Base-by-base conservation (phyloP, 2,888 invertebrate genomes). In the Sinodicranocentrus sp. region DNA sequence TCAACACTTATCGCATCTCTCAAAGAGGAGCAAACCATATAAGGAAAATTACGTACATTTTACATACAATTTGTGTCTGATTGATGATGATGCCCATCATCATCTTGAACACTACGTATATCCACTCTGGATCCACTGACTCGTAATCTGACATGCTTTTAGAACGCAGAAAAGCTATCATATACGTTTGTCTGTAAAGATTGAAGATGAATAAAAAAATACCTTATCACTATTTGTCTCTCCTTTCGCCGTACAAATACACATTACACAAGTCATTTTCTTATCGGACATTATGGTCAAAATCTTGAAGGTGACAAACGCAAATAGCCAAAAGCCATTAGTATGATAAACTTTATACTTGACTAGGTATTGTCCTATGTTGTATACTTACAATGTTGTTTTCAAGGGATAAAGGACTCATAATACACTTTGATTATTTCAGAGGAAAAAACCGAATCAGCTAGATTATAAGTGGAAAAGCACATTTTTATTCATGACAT, bases 251-350 rank as follows among this genome's bases (percentile, higher is more conserved):
- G 17, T 23, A 26, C 21, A 61, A 61, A 39, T 43, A 65, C 39
- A 78, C 70, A 78, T 70, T 68, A 59, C 70, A 78, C 78, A 59
- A 78, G 68, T 78, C 72, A 71, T 79, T 80, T 67, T 48, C 21
- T 80, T 72, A 80, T 80, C 80, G 80, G 80, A 72, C 80, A 72
- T 72, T 72, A 72, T 72, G 67, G 72, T 72, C 80, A 72, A 72
- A 72, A 80, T 80, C 80, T 80, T 80, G 80, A 80, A 80, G 80
- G 84, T 84, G 84, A 84, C 84, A 84, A 84, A 84, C 80, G 80
- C 84, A 80, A 84, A 84, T 84, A 80, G 80, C 80, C 80, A 84
- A 84, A 84, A 84, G 71, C 84, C 84, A 84, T 84, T 84, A 84
- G 84, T 67, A 71, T 68, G 77, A 78, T 78, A 78, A 78, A 48